Conservation (phyloP, 2,113 vertebrate genomes). For the Calyptommatus sinebrachiatus region DNA sequence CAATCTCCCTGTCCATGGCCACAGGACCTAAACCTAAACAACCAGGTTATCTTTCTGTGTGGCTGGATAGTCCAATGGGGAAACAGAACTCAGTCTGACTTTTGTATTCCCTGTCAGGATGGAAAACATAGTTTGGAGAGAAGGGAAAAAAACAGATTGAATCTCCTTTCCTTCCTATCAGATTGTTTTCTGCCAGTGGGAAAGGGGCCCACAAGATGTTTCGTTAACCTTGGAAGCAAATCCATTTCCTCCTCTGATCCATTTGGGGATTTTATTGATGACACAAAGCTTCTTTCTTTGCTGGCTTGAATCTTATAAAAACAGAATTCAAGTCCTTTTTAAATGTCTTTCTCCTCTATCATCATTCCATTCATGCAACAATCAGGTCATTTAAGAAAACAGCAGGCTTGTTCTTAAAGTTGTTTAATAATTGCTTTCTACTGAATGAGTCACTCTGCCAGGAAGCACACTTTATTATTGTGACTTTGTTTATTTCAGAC, state of each 20-base stretch:
- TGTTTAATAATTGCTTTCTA: slow-evolving; percentile 56
- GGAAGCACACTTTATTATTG: slow-evolving; percentile 38
- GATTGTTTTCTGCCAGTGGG: too few species aligned
- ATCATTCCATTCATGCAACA: slow-evolving; percentile 32
- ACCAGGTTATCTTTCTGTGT: too few species aligned
- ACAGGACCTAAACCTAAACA: too few species aligned
- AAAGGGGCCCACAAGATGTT: background rate
- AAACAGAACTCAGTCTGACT: too few species aligned
- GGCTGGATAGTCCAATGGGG: too few species aligned
- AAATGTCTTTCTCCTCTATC: slow-evolving; percentile 2
- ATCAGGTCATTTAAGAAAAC: slow-evolving; percentile 49
- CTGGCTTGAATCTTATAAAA: slow-evolving; percentile 33
- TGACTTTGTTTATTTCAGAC: slow-evolving; percentile 44
- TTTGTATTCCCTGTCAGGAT: too few species aligned
- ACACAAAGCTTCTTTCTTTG: background rate
- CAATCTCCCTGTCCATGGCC: too few species aligned
- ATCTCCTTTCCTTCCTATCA: too few species aligned
- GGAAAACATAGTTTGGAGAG: too few species aligned
- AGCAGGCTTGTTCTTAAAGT: slow-evolving; percentile 49
- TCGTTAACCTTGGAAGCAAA: background rate
- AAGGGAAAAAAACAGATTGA: too few species aligned
- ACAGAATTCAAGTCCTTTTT: slow-evolving; percentile 16
- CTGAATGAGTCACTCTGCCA: slow-evolving; percentile 37
- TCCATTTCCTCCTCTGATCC: slow-evolving; percentile 22
- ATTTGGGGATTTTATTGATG: slow-evolving; percentile 5